These are phyloP conservation scores for Paracentrotus lividus DNA, from an alignment of 53 echinoderm and acorn worm species.

Conservation along the genomic window DNA sequence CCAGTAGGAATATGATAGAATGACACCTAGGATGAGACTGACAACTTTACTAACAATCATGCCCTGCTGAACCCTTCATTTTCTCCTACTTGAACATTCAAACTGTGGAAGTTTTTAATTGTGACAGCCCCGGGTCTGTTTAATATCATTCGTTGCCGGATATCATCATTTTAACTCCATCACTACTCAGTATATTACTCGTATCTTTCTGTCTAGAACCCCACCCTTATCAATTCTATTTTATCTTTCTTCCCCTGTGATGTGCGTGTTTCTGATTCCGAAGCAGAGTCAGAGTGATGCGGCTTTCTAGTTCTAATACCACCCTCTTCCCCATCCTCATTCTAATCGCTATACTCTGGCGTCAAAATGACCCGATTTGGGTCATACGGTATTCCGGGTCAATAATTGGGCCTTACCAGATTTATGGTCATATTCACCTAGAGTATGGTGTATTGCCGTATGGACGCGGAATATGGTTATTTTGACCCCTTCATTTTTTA, in stretches of 20 bases:
- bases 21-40: background rate
- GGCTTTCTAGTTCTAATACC: background rate
- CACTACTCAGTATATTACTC: background rate
- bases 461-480: no score
- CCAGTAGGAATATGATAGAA: slow-evolving; percentile 4
- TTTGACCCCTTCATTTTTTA: no score
- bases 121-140: slow-evolving; percentile 21
- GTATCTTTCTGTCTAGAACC: background rate
- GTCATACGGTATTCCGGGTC: no score
- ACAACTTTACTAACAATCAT: slow-evolving; percentile 41
- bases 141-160: slow-evolving; percentile 4
- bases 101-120: slow-evolving; percentile 44
- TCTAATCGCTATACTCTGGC: no score
- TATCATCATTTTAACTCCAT: background rate
- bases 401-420: no score
- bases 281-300: background rate
- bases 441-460: no score
- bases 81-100: slow-evolving; percentile 10
- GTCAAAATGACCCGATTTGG: no score
- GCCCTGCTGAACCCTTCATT: background rate
- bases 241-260: background rate
- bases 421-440: no score
- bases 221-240: background rate
- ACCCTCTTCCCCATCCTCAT: background rate
- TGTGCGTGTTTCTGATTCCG: background rate